These are phyloP conservation scores for Peromyscus nudipes DNA, from an alignment of 2,797 vertebrate genomes.

Conservation along the genomic window DNA sequence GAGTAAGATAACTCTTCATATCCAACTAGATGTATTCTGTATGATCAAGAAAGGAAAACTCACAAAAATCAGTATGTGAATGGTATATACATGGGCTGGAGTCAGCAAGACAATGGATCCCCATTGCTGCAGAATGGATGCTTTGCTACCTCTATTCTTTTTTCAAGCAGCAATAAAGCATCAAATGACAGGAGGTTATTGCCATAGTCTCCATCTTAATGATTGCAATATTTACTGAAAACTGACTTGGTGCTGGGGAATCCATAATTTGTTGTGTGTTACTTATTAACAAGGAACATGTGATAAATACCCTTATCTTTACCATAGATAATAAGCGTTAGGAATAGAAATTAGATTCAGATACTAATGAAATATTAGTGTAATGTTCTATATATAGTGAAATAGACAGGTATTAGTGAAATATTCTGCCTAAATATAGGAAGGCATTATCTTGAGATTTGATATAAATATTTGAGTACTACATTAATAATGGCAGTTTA, in stretches of 20 bases:
- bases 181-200: background rate
- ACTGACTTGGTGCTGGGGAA: background rate
- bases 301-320: background rate
- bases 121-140: background rate
- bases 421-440: background rate
- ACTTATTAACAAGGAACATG: background rate
- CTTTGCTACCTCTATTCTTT: background rate
- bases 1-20: background rate
- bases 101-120: background rate
- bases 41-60: background rate
- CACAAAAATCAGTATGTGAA: background rate
- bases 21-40: background rate
- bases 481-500: background rate
- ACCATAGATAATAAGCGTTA: background rate
- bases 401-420: background rate
- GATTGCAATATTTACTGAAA: background rate
- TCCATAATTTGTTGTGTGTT: background rate
- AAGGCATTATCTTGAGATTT: background rate
- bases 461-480: background rate
- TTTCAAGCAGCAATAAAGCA: background rate
- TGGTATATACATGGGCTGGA: background rate
- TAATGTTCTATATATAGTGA: background rate
- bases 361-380: background rate
- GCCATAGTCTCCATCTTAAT: background rate
- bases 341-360: background rate